Conservation (phyloP, 2,797 vertebrate genomes). For the Poeciliopsis presidionis region DNA sequence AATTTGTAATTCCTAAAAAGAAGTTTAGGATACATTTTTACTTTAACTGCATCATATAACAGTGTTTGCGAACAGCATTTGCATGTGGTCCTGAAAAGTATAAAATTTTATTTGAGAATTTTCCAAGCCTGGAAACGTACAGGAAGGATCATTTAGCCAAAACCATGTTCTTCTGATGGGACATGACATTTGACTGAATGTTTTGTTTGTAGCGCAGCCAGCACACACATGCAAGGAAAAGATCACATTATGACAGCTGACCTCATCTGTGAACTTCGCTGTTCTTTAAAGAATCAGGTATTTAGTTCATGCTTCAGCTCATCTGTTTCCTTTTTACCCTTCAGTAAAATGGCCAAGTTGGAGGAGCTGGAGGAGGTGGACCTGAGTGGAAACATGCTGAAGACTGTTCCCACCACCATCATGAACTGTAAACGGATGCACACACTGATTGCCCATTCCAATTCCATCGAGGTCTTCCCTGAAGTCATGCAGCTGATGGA, state of each 20-base stretch:
- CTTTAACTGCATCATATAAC: neutral
- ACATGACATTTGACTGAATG: neutral
- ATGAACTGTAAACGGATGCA: conserved; percentile 95
- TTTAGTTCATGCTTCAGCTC: conserved; percentile 1
- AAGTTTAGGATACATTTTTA: neutral
- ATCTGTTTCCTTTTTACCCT: neutral
- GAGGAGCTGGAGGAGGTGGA: conserved; percentile 97
- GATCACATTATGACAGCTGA: neutral
- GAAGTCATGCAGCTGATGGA: conserved; percentile 98
- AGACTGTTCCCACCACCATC: conserved; percentile 95
- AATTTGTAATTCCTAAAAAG: neutral
- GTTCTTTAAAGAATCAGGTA: neutral
- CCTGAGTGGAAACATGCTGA: conserved; percentile 95
- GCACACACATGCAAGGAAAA: neutral
- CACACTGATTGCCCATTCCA: conserved; percentile 95
- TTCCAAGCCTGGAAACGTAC: neutral
- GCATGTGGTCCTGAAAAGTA: neutral
- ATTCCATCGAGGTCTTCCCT: conserved; percentile 95
- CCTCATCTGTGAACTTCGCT: neutral
- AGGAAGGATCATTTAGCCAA: neutral
- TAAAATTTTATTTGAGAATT: neutral
- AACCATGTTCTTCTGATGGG: neutral
- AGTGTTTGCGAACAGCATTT: neutral
- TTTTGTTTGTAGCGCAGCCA: neutral
- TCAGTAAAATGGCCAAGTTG: conserved; percentile 98